phyloP scores from a whole-genome alignment of 2,797 vertebrate genomes.

The Notamacropus eugenii region DNA sequence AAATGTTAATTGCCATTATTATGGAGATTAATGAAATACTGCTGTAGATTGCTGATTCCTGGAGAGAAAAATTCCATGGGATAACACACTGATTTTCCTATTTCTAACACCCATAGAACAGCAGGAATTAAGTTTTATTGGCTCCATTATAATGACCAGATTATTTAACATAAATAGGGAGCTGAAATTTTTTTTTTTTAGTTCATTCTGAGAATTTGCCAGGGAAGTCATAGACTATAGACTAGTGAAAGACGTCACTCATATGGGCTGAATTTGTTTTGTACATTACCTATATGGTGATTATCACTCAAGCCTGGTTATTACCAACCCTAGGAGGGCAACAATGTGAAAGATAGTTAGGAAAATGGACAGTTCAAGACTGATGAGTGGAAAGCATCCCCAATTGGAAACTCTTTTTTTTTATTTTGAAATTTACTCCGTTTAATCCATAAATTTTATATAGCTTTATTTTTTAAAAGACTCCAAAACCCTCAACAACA shows the following conservation, averaged over 20 bases:
- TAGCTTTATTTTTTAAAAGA: not conserved
- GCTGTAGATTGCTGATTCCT: not conserved
- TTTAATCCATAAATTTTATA: not conserved
- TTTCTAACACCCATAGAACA: constrained; percentile 70
- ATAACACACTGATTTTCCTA: not conserved
- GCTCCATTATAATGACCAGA: constrained; percentile 70
- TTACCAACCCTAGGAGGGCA: constrained; percentile 10
- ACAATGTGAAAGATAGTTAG: constrained; percentile 5
- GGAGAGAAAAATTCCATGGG: not conserved
- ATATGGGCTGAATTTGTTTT: constrained; percentile 36
- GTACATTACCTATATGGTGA: constrained; percentile 48
- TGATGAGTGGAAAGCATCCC: not conserved
- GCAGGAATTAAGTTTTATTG: constrained; percentile 74
- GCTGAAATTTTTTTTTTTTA: constrained; percentile 30
- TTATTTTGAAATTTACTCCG: not conserved
- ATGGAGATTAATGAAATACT: not conserved
- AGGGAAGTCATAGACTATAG: constrained; percentile 59
- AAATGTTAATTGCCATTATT: not conserved
- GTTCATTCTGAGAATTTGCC: constrained; percentile 67
- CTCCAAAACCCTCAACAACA: not conserved
- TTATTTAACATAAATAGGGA: constrained; percentile 81
- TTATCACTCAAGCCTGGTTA: constrained; percentile 56
- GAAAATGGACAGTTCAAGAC: constrained; percentile 5
- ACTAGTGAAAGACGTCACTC: constrained; percentile 60
- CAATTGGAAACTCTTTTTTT: not conserved